phyloP scores from a whole-genome alignment of 2,888 invertebrate genomes.

The Tuberolachnus salignus region DNA sequence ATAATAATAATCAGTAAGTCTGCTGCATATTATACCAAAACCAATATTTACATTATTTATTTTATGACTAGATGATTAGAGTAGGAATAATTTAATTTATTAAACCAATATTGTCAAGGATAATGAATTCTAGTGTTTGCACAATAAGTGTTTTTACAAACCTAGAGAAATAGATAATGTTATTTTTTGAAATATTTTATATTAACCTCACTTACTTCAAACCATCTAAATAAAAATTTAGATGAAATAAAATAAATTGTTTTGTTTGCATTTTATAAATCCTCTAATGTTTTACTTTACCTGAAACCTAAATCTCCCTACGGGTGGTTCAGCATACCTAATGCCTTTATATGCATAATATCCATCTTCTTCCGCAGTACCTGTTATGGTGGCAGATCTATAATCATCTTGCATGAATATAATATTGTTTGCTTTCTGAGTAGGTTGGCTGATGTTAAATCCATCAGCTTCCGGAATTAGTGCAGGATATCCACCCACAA shows the following conservation, averaged over 20 bases:
- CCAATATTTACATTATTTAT: background rate
- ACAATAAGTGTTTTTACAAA: no score
- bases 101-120: background rate
- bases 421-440: constrained; percentile 63
- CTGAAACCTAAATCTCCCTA: constrained; percentile 68
- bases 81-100: background rate
- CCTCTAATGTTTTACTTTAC: constrained; percentile 61
- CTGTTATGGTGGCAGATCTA: constrained; percentile 64
- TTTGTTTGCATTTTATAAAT: no score
- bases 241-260: no score
- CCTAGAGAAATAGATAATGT: no score
- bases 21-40: background rate
- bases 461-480: constrained; percentile 68
- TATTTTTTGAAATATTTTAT: no score
- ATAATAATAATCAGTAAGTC: no score
- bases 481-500: constrained; percentile 74
- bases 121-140: background rate
- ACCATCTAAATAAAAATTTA: no score
- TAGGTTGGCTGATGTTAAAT: constrained; percentile 41
- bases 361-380: constrained; percentile 65
- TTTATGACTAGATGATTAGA: background rate
- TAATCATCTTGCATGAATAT: constrained; percentile 71
- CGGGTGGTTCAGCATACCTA: constrained; percentile 71
- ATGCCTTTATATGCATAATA: constrained; percentile 78
- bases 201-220: no score